Evolutionary conservation across 2,888 invertebrate genomes (phyloP), one percentile per base, ranked within the genome.

Genomic region (Sarcophaga caerulescens): DNA sequence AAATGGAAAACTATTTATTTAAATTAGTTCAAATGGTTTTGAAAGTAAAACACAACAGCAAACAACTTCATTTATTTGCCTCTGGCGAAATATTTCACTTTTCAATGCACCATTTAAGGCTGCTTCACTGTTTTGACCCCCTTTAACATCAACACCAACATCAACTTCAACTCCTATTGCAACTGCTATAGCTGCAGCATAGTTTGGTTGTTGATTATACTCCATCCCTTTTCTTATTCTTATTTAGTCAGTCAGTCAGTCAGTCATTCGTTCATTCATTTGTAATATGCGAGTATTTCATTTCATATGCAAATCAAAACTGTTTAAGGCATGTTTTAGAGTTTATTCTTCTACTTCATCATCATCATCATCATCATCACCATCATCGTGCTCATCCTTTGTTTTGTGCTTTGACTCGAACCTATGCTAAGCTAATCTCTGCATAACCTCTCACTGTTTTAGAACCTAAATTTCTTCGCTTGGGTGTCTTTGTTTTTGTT

Each of bases 271-370:
- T 60, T 17, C n/a, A 19, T n/a, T 17, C n/a, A 60, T 57, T 12
- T 74, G 21, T 14, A 25, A 25, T 76, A 65, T 65, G 35, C 25
- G 19, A 21, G 60, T 71, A 68, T 85, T 83, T 44, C 73, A 65
- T 81, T 85, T 77, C 77, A 83, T 81, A 86, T 81, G 80, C 85
- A 83, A 83, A 81, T 81, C 76, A 81, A 47, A 65, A 83, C 71
- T 80, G 79, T 47, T 79, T 75, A 44, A 59, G 63, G 23, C 59
- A 47, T 71, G 60, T 60, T 73, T 71, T 71, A 25, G 35, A 47
- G 70, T 66, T 69, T 45, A 35, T 10, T 35, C 35, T 35, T 35
- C 35, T 3, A 35, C 35, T 35, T 35, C 47, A 47, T 47, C 23
- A 47, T 47, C 52, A 17, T 69, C 14, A 52, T 71, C 12, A 21